Base-by-base conservation (phyloP, 2,888 invertebrate species). In the Drosophila phalerata region DNA sequence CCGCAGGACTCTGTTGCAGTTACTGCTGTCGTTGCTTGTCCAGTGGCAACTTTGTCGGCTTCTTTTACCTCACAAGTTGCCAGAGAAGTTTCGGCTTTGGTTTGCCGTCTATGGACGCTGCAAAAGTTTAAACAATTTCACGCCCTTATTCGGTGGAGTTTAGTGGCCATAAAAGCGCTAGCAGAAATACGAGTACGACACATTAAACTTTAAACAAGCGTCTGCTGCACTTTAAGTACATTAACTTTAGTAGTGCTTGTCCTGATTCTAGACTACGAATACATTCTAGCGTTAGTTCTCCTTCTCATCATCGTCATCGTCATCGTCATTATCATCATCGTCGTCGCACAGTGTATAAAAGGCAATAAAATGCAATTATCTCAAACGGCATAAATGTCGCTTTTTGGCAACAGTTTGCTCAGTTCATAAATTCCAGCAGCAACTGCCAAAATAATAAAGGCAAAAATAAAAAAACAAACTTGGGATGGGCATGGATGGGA, bases 341-440 rank as follows among this genome's bases (percentile, higher is more conserved):
- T 67, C 77, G 56, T 61, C 57, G 67, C 64, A 63, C 69, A 84
- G 81, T 85, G 69, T 69, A 85, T 85, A 85, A 85, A 85, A 82
- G 82, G 82, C 85, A 85, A 85, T 85, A 86, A 86, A 85, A 85
- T 85, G 85, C 82, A 85, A 86, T 86, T 86, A 85, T 85, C 85
- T 86, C 81, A 82, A 86, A 85, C 72, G 86, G 82, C 81, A 85
- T 85, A 86, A 85, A 84, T 85, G 86, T 85, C 83, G 77, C 79
- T 75, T 85, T 85, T 85, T 84, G 83, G 83, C 83, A 84, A 81
- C 83, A 63, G 87, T 74, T 84, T 73, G 74, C 77, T 57, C 60
- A 73, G 74, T 77, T 72, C 79, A 84, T 84, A 84, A 79, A 81
- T 86, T 84, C 55, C 64, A 64, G 43, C 66, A 83, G 77, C 84